A percentile compares a stretch with the other conserved stretches of the same genome.
Conservation (phyloP, 2,113 vertebrate genomes). For the Clarias gariepinus region DNA sequence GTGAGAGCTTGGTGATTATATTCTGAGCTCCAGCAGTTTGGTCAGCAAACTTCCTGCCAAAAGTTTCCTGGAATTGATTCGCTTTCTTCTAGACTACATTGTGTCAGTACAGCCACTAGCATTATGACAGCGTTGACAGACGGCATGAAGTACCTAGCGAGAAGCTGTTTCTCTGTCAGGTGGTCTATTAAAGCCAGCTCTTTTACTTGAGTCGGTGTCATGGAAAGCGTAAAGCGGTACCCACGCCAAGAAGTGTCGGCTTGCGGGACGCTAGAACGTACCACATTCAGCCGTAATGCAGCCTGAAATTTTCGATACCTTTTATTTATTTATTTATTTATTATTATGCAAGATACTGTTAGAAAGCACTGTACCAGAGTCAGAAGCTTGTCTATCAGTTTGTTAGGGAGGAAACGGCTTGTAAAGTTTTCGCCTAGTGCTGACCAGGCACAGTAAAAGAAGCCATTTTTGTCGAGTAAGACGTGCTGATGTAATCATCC, state of each 20-base stretch:
- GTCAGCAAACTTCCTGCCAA: conserved; percentile 15
- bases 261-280: background rate
- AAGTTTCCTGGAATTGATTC: conserved; percentile 3
- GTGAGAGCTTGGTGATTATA: conserved; percentile 19
- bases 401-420: background rate
- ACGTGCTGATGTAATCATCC: conserved; percentile 29
- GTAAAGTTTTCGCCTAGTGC: background rate
- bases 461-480: background rate
- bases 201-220: conserved; percentile 28
- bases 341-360: background rate
- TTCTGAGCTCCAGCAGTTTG: conserved; percentile 18
- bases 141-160: conserved; percentile 29
- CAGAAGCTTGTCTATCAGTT: background rate
- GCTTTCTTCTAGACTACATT: conserved; percentile 15
- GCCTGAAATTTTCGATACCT: background rate
- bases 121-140: conserved; percentile 34
- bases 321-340: background rate
- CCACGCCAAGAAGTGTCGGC: background rate
- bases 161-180: background rate
- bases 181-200: conserved; percentile 23
- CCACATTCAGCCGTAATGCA: conserved; percentile 2
- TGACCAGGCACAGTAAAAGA: background rate
- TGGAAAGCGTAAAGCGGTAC: conserved; percentile 26
- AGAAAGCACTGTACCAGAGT: background rate
- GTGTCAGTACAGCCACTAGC: conserved; percentile 25